Conservation (phyloP, 2,113 vertebrate species). For the Neogobius melanostomus region DNA sequence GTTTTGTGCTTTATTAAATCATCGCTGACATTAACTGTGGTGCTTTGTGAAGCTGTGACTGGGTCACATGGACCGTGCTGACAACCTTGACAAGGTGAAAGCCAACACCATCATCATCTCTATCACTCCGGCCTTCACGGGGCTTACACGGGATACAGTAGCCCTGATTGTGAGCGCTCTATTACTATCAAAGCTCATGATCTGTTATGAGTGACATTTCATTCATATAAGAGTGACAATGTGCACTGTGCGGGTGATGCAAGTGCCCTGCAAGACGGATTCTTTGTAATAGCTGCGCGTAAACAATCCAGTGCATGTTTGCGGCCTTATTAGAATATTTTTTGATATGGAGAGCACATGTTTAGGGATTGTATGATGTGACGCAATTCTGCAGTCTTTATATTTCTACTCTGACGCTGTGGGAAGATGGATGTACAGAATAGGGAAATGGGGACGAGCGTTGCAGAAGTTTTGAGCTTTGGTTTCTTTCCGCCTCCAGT, state of each 20-base stretch:
- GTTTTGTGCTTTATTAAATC: slow-evolving; percentile 14
- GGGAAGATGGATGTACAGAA: too few relatives aligned
- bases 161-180: slow-evolving; percentile 44
- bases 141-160: slow-evolving; percentile 34
- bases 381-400: background rate
- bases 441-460: background rate
- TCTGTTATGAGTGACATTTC: slow-evolving; percentile 56
- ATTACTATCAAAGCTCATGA: slow-evolving; percentile 42
- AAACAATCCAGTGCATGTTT: slow-evolving; percentile 35
- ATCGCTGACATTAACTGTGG: slow-evolving; percentile 31
- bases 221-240: slow-evolving; percentile 43
- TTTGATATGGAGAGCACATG: background rate
- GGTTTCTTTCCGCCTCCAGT: too few relatives aligned
- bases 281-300: slow-evolving; percentile 20
- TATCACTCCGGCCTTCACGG: slow-evolving; percentile 37
- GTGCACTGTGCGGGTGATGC: slow-evolving; percentile 55
- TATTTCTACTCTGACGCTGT: too few relatives aligned
- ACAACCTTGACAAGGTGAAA: slow-evolving; percentile 39
- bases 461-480: background rate
- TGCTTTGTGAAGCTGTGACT: slow-evolving; percentile 8
- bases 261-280: slow-evolving; percentile 53
- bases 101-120: slow-evolving; percentile 17
- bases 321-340: slow-evolving; percentile 4
- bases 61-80: background rate
- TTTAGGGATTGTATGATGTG: background rate